Evolutionary conservation across 2,888 invertebrate genomes (phyloP).

Genomic region (Petrophora chlorosata): DNA sequence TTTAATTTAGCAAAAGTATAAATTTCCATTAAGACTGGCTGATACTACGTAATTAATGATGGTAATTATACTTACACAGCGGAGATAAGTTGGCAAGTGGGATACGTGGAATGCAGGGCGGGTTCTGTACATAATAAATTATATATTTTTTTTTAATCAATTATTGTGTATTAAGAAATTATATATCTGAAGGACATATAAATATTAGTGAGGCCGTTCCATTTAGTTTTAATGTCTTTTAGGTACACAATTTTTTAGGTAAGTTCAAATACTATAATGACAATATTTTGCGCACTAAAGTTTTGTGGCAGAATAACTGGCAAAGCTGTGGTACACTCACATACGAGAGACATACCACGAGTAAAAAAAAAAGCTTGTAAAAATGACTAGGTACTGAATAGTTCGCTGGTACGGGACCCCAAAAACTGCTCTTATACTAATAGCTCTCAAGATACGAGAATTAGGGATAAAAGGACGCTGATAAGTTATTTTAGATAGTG

Average conservation of each 20-base stretch:
- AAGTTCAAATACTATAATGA: too few species aligned
- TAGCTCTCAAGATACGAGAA: constrained; percentile 21
- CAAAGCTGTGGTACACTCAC: too few species aligned
- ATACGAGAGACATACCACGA: too few species aligned
- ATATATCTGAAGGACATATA: too few species aligned
- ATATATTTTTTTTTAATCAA: too few species aligned
- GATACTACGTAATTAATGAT: constrained; percentile 72
- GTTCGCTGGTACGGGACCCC: constrained; percentile 19
- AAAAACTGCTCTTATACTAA: constrained; percentile 12
- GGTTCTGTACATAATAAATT: background rate
- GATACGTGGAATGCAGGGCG: background rate
- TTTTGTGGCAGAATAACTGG: too few species aligned
- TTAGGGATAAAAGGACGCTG: constrained; percentile 3
- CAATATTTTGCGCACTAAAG: too few species aligned
- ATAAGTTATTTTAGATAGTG: background rate
- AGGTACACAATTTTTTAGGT: too few species aligned
- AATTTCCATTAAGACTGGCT: constrained; percentile 72
- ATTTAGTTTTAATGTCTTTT: too few species aligned
- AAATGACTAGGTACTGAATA: background rate
- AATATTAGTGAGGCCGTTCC: too few species aligned
- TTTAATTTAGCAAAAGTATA: constrained; percentile 69
- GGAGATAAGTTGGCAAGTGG: constrained; percentile 34
- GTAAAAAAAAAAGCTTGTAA: background rate
- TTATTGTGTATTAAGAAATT: too few species aligned
- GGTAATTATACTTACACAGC: constrained; percentile 59